Percentiles rank a stretch among this genome's conserved stretches.
phyloP scores from a whole-genome alignment of 2,797 vertebrate species.

The Thamnophis elegans region DNA sequence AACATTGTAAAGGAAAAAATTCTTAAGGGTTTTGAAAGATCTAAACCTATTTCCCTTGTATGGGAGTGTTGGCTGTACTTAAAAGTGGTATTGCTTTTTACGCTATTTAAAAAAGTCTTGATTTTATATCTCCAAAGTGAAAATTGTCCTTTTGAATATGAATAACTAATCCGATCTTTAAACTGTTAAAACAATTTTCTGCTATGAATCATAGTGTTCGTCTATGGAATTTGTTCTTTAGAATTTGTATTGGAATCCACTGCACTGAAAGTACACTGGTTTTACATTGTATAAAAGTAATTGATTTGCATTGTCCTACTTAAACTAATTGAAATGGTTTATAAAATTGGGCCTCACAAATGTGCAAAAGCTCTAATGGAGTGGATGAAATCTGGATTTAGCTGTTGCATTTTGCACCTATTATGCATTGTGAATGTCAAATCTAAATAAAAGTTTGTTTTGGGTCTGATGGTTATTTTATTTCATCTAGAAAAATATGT shows the following conservation, averaged over 20 bases:
- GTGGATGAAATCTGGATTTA: constrained; percentile 36
- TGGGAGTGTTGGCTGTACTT: neutral
- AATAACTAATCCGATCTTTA: neutral
- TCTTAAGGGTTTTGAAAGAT: neutral
- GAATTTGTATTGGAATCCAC: neutral
- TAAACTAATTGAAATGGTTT: neutral
- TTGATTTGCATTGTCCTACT: neutral
- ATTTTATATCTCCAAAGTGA: neutral
- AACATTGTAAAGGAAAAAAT: neutral
- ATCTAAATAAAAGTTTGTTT: constrained; percentile 60
- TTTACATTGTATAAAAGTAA: neutral
- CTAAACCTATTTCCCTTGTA: neutral
- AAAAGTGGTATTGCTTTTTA: neutral
- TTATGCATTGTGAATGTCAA: constrained; percentile 50
- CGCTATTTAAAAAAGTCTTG: neutral
- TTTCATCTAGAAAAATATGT: neutral
- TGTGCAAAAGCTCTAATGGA: constrained; percentile 24
- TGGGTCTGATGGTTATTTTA: neutral
- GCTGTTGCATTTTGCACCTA: constrained; percentile 33
- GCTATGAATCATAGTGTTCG: neutral
- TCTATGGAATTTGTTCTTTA: neutral
- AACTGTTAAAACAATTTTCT: neutral
- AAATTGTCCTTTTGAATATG: neutral
- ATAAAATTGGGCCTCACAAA: constrained; percentile 25
- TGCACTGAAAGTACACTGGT: neutral